Evolutionary conservation across 1,140 invertebrate genomes (phyloP).

Genomic region (Zaprionus kolodkinae): DNA sequence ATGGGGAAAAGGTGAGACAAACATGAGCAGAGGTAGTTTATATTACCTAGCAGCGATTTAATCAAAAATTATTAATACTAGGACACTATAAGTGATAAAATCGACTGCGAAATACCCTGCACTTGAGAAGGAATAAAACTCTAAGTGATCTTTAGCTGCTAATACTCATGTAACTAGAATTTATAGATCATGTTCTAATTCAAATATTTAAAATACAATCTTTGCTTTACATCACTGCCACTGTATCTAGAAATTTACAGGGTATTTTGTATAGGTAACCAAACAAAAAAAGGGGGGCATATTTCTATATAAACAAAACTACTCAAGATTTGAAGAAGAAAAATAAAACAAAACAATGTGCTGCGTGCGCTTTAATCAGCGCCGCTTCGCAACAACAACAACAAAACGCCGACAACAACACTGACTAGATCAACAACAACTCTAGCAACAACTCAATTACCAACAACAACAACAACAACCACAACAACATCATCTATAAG

Average conservation of each 20-base stretch:
- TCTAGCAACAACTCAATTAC: slow-evolving; percentile 74
- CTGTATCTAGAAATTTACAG: not conserved
- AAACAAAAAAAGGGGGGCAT: slow-evolving; percentile 9
- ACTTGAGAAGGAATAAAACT: not conserved
- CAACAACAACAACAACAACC: slow-evolving; percentile 59
- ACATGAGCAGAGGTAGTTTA: slow-evolving; percentile 15
- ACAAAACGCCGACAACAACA: slow-evolving; percentile 24
- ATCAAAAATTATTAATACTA: slow-evolving; percentile 61
- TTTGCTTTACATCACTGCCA: not conserved
- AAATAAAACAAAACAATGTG: slow-evolving; percentile 69
- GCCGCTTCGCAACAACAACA: slow-evolving; percentile 48
- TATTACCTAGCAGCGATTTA: slow-evolving; percentile 27
- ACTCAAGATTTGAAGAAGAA: slow-evolving; percentile 34
- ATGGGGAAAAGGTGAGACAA: slow-evolving; percentile 13
- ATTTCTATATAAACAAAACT: slow-evolving; percentile 50
- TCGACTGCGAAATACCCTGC: slow-evolving; percentile 1
- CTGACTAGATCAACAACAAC: slow-evolving; percentile 51
- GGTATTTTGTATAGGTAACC: slow-evolving; percentile 20
- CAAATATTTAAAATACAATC: not conserved
- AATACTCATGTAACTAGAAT: not conserved
- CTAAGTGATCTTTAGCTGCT: not conserved
- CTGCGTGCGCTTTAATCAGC: slow-evolving; percentile 72
- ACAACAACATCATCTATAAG: slow-evolving; percentile 34
- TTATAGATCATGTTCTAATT: not conserved
- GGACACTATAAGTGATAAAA: not conserved